Percentiles rank a stretch among this genome's conserved stretches.
Conservation (phyloP, 2,797 vertebrate genomes). For the Setipinna tenuifilis region DNA sequence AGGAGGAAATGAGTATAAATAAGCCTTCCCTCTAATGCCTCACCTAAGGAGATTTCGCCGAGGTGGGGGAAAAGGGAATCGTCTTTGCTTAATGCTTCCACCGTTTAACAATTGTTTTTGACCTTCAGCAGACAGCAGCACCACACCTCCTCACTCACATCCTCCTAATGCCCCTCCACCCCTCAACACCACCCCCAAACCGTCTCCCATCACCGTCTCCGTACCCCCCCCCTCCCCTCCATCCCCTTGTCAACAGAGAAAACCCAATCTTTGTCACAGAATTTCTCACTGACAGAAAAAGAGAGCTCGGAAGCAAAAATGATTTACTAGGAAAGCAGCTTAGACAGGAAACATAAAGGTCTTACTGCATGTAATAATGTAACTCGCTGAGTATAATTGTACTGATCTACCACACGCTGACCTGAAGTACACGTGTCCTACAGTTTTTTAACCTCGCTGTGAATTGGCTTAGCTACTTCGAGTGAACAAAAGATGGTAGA, state of each 20-base stretch:
- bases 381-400: neutral
- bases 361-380: conserved; percentile 16
- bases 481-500: neutral
- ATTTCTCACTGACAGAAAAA: conserved; percentile 19
- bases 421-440: neutral
- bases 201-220: no score
- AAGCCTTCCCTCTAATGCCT: conserved; percentile 90
- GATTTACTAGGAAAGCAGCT: conserved; percentile 4
- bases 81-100: conserved; percentile 74
- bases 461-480: neutral
- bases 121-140: conserved; percentile 80
- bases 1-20: conserved; percentile 91
- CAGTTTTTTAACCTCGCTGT: neutral
- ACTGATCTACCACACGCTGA: neutral
- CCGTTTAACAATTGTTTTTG: conserved; percentile 67
- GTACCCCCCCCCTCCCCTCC: neutral
- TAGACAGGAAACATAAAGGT: neutral
- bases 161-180: neutral
- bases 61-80: conserved; percentile 75
- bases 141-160: neutral
- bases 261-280: conserved; percentile 2
- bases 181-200: no score
- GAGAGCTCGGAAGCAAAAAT: conserved; percentile 4
- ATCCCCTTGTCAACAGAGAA: neutral
- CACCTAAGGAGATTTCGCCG: conserved; percentile 86